phyloP scores from a whole-genome alignment of 2,888 invertebrate species.

The Suillia variegata region DNA sequence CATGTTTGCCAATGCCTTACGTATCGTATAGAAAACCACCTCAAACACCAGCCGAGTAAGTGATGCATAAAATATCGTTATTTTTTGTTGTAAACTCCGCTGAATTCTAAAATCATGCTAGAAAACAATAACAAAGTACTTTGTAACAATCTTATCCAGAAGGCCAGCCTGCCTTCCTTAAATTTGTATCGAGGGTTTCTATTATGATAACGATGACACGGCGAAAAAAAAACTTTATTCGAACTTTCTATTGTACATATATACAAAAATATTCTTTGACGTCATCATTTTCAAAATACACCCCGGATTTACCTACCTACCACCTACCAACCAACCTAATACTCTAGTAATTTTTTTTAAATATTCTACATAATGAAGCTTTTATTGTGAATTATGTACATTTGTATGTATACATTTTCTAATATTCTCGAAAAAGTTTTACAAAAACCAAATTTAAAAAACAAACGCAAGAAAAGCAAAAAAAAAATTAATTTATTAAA shows the following conservation, averaged over 20 bases:
- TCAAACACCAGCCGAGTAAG: conserved; percentile 62
- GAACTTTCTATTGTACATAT: too few relatives aligned
- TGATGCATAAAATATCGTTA: conserved; percentile 26
- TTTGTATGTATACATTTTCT: too few relatives aligned
- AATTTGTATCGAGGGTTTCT: not conserved
- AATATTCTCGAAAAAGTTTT: too few relatives aligned
- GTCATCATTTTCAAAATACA: not conserved
- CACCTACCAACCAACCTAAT: not conserved
- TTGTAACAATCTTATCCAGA: not conserved
- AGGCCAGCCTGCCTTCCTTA: not conserved
- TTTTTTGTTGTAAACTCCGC: conserved; percentile 11
- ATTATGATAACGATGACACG: not conserved
- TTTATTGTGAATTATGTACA: not conserved
- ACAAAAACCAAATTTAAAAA: too few relatives aligned
- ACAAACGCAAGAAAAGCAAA: too few relatives aligned
- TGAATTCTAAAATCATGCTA: conserved; percentile 13
- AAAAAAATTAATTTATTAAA: too few relatives aligned
- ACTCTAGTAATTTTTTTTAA: too few relatives aligned
- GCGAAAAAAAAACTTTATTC: not conserved
- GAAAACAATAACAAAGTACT: not conserved
- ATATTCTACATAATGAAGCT: not conserved
- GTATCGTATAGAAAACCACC: conserved; percentile 57
- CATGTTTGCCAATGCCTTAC: conserved; percentile 51
- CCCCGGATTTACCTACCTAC: too few relatives aligned
- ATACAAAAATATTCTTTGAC: not conserved